Conservation (phyloP, 2,888 invertebrate genomes). For the Acholoe squamosa region DNA sequence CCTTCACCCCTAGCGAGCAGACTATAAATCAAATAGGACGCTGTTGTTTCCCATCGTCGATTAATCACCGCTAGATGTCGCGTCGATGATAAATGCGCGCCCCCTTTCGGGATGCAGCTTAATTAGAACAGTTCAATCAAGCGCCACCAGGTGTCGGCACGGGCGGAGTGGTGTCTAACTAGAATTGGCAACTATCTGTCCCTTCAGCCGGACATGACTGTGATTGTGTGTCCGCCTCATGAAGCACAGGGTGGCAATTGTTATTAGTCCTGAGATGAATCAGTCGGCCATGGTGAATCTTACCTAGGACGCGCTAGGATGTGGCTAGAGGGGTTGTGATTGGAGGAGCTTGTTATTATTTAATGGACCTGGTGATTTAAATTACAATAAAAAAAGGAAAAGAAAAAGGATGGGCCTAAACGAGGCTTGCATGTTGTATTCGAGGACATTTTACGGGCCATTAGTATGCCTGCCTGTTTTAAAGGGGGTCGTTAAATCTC, state of each 20-base stretch:
- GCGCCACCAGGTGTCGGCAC: conserved; percentile 25
- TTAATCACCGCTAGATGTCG: conserved; percentile 44
- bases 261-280: too few relatives aligned
- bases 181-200: not conserved
- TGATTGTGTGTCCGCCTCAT: not conserved
- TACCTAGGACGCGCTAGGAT: too few relatives aligned
- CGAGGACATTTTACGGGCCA: too few relatives aligned
- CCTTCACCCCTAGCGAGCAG: not conserved
- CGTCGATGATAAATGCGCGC: conserved; percentile 11
- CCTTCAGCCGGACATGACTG: not conserved
- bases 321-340: too few relatives aligned
- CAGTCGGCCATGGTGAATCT: too few relatives aligned
- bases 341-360: too few relatives aligned
- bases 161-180: not conserved
- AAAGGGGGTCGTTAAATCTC: too few relatives aligned
- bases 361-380: too few relatives aligned
- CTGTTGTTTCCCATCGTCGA: conserved; percentile 33
- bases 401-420: too few relatives aligned
- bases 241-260: not conserved
- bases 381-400: too few relatives aligned
- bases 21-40: conserved; percentile 24
- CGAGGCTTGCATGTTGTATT: too few relatives aligned
- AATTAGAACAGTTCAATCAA: conserved; percentile 47
- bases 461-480: too few relatives aligned
- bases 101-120: conserved; percentile 22